phyloP scores from a whole-genome alignment of 1,140 invertebrate genomes.

The Dermatophagoides farinae region DNA sequence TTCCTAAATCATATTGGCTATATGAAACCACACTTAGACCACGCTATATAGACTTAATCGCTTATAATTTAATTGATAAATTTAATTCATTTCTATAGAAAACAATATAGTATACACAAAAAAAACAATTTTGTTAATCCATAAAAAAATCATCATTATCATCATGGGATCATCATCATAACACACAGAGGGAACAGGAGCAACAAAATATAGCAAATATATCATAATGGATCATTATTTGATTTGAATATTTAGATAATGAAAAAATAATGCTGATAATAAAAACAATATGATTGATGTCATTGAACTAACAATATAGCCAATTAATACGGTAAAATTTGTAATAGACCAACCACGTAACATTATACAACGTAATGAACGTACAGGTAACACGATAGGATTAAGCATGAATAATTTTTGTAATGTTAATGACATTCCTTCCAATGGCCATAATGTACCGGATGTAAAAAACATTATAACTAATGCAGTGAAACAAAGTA shows the following conservation, averaged over 20 bases:
- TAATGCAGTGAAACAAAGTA: not conserved
- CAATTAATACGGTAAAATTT: constrained; percentile 31
- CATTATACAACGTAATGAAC: constrained; percentile 62
- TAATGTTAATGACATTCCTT: constrained; percentile 67
- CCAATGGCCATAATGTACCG: constrained; percentile 71
- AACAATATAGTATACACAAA: too few species aligned
- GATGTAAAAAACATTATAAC: constrained; percentile 11
- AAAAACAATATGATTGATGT: not conserved
- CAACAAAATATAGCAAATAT: too few species aligned
- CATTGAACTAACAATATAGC: constrained; percentile 1
- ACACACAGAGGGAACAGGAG: too few species aligned
- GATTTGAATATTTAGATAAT: not conserved
- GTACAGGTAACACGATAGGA: constrained; percentile 71
- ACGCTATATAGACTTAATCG: too few species aligned
- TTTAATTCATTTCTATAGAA: too few species aligned
- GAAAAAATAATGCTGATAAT: not conserved
- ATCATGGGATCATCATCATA: too few species aligned
- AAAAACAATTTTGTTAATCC: too few species aligned
- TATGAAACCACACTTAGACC: too few species aligned
- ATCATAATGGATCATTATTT: not conserved
- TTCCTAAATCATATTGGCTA: too few species aligned
- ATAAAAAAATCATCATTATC: too few species aligned
- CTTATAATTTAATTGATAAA: too few species aligned
- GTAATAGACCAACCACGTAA: constrained; percentile 65
- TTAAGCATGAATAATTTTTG: constrained; percentile 58